These are phyloP conservation scores for Ptycholaimellus sp. DNA, from an alignment of 2,888 invertebrate species.

Conservation along the genomic window DNA sequence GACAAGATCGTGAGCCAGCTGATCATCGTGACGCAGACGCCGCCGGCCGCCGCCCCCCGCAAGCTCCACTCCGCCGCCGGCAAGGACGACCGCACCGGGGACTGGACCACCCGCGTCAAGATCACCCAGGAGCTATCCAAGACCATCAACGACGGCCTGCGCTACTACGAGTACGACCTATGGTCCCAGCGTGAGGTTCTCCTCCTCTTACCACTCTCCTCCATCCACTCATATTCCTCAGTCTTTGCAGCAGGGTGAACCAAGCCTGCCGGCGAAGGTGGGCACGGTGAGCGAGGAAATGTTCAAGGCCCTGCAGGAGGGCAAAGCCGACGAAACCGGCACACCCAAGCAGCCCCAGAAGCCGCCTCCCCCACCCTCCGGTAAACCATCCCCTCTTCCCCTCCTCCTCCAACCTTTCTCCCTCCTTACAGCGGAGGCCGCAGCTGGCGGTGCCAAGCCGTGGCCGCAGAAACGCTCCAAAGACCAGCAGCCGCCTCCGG, in stretches of 20 bases:
- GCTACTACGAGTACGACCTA: conserved; percentile 78
- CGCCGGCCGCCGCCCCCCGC: conserved; percentile 25
- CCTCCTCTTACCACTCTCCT: conserved; percentile 7
- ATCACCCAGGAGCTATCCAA: conserved; percentile 78
- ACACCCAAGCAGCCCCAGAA: background rate
- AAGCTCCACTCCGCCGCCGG: conserved; percentile 39
- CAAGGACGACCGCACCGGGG: conserved; percentile 78
- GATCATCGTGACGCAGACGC: conserved; percentile 65
- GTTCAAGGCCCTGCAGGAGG: conserved; percentile 12
- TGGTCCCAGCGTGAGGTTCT: conserved; percentile 35
- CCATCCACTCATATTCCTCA: too few relatives aligned
- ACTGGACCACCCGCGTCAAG: conserved; percentile 51
- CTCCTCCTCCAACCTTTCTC: background rate
- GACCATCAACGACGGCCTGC: conserved; percentile 85
- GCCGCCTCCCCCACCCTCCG: background rate
- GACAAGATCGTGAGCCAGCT: conserved; percentile 32
- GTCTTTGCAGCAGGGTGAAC: too few relatives aligned
- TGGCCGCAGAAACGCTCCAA: too few relatives aligned
- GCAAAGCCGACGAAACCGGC: conserved; percentile 4
- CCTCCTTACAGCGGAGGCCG: too few relatives aligned
- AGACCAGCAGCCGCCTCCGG: too few relatives aligned
- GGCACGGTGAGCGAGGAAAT: conserved; percentile 13
- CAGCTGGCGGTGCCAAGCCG: too few relatives aligned
- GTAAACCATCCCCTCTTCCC: conserved; percentile 1
- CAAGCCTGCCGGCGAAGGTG: conserved; percentile 10